These are phyloP conservation scores for Opisthograptis luteolata DNA, from an alignment of 2,888 invertebrate genomes.

Conservation along the genomic window DNA sequence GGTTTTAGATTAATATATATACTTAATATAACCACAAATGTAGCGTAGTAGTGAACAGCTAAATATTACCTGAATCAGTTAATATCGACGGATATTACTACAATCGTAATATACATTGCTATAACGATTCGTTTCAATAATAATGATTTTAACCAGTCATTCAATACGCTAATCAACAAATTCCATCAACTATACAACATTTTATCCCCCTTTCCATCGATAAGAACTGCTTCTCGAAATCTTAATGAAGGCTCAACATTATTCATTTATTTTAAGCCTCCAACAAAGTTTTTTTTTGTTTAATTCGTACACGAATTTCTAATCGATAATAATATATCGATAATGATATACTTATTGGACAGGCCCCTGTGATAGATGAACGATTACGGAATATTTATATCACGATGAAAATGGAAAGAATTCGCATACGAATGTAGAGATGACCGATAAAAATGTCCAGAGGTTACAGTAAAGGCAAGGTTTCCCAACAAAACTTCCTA, in stretches of 20 bases:
- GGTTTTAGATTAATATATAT: conserved; percentile 24
- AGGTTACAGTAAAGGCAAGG: conserved; percentile 68
- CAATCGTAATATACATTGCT: conserved; percentile 17
- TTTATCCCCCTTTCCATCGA: conserved; percentile 37
- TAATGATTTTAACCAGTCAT: conserved; percentile 12
- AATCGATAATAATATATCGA: conserved; percentile 25
- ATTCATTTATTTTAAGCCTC: conserved; percentile 64
- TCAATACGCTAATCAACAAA: conserved; percentile 25
- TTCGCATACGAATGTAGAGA: conserved; percentile 60
- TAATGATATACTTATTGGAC: conserved; percentile 18
- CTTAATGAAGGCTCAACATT: conserved; percentile 60
- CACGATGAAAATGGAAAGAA: conserved; percentile 48
- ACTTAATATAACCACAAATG: conserved; percentile 24
- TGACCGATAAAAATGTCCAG: conserved; percentile 46
- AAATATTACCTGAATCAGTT: conserved; percentile 17
- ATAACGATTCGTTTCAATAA: conserved; percentile 5
- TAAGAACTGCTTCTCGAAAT: conserved; percentile 46
- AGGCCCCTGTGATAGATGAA: conserved; percentile 38
- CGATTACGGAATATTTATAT: conserved; percentile 33
- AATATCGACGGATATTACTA: conserved; percentile 20
- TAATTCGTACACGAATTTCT: conserved; percentile 63
- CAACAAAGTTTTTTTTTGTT: conserved; percentile 50
- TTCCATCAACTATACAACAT: conserved; percentile 39
- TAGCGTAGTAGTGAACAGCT: conserved; percentile 31
- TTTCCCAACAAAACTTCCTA: conserved; percentile 61